Evolutionary conservation across 2,797 vertebrate genomes (phyloP).

Genomic region (Peromyscus melanophrys): DNA sequence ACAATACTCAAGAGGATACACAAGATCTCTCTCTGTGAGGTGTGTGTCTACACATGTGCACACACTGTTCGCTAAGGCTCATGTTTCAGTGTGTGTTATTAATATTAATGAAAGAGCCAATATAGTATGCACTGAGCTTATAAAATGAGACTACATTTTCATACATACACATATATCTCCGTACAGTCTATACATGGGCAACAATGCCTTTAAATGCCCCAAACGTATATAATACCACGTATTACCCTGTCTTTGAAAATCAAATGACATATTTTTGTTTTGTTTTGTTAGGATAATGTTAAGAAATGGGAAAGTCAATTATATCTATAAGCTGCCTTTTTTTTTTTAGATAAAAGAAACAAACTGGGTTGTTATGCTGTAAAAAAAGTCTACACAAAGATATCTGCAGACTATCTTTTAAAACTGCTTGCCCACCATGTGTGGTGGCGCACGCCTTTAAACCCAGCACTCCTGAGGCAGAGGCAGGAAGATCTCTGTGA

Average conservation of each 20-base stretch:
- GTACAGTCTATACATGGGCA: neutral
- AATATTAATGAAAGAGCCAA: neutral
- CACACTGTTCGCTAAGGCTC: neutral
- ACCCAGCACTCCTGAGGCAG: neutral
- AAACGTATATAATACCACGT: neutral
- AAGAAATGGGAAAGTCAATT: slow-evolving; percentile 7
- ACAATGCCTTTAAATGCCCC: neutral
- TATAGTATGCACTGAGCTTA: neutral
- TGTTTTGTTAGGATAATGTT: slow-evolving; percentile 25
- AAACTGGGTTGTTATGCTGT: neutral
- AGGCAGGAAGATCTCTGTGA: neutral
- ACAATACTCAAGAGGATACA: neutral
- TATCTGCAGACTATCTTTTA: slow-evolving; percentile 34
- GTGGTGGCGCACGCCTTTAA: neutral
- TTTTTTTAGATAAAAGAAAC: slow-evolving; percentile 23
- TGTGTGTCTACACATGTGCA: neutral
- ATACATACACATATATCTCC: neutral
- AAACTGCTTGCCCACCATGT: neutral
- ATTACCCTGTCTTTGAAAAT: neutral
- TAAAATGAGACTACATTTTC: slow-evolving; percentile 12
- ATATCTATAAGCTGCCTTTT: neutral
- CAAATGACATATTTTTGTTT: neutral
- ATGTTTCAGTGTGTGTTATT: neutral
- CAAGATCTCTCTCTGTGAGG: neutral
- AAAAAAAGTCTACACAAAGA: neutral